A percentile compares a stretch with the other conserved stretches of the same genome.
These are phyloP conservation scores for Formicarius rufipectus DNA, from an alignment of 2,113 vertebrate genomes.

Conservation along the genomic window DNA sequence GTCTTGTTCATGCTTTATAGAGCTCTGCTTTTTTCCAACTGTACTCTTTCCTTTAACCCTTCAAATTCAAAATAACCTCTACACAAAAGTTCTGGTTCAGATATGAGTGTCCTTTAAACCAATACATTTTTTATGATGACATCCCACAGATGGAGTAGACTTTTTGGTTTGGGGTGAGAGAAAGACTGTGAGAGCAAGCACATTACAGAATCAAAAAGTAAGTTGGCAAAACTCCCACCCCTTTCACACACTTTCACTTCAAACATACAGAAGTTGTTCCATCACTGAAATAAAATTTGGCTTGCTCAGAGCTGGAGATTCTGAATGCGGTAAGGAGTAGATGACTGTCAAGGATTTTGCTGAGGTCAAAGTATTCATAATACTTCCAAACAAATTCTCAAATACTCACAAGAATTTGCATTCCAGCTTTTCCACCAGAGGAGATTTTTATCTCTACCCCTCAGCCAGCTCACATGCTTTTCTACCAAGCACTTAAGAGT, in stretches of 20 bases:
- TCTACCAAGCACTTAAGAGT: background rate
- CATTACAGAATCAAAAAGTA: background rate
- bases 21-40: background rate
- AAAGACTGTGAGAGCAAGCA: background rate
- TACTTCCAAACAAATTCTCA: background rate
- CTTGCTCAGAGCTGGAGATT: background rate
- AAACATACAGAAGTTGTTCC: background rate
- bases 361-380: background rate
- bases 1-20: background rate
- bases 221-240: background rate
- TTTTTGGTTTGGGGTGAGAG: background rate
- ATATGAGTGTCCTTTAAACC: background rate
- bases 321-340: background rate
- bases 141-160: background rate
- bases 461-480: background rate
- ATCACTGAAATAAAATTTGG: background rate
- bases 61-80: background rate
- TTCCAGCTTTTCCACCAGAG: background rate
- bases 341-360: background rate
- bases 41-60: background rate
- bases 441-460: background rate
- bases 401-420: background rate
- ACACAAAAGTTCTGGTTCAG: background rate
- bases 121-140: background rate
- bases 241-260: constrained; percentile 11